phyloP scores from a whole-genome alignment of 2,113 vertebrate species.

The Onychostoma macrolepis region DNA sequence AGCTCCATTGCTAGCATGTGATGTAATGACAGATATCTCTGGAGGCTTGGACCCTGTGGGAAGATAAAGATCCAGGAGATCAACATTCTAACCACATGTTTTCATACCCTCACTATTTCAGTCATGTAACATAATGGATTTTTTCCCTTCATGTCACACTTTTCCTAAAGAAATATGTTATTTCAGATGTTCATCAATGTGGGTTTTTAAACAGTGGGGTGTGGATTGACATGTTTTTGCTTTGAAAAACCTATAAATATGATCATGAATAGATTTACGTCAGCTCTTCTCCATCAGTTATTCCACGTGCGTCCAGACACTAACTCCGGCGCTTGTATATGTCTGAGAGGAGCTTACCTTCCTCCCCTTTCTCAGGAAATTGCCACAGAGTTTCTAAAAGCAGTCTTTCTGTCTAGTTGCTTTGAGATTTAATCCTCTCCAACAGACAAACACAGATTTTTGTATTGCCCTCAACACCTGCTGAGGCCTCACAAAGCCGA shows the following conservation, averaged over 20 bases:
- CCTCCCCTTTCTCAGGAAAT: conserved; percentile 14
- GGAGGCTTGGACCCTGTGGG: neutral
- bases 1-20: neutral
- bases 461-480: conserved; percentile 11
- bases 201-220: conserved; percentile 4
- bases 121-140: conserved; percentile 2
- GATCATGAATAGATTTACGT: neutral
- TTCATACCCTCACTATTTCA: conserved; percentile 10
- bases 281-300: neutral
- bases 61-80: conserved; percentile 4
- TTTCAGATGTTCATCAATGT: conserved; percentile 17
- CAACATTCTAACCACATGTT: conserved; percentile 22
- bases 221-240: neutral
- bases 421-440: conserved; percentile 29
- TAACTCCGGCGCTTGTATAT: neutral
- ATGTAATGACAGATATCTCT: conserved; percentile 4
- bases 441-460: conserved; percentile 27
- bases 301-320: neutral
- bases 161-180: conserved; percentile 8
- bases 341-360: conserved; percentile 19
- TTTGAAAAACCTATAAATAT: conserved; percentile 5
- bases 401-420: conserved; percentile 11
- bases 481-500: neutral
- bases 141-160: neutral
- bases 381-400: conserved; percentile 33